Percentiles rank a stretch among this genome's conserved stretches.
Evolutionary conservation across 2,797 vertebrate genomes (phyloP).

Genomic region (Leuciscus waleckii): DNA sequence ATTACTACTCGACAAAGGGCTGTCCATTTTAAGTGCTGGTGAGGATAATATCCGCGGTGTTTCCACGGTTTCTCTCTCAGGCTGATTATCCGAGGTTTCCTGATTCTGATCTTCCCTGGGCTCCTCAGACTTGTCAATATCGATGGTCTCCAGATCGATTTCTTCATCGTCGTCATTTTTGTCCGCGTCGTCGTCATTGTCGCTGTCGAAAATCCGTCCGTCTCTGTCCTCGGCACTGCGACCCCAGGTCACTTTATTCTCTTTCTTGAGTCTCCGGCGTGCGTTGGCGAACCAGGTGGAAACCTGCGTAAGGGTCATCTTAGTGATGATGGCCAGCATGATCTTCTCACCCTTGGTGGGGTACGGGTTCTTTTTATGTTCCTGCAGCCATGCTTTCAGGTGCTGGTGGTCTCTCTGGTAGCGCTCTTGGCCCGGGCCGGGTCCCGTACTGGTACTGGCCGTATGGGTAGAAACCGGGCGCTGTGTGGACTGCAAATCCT

Average conservation of each 20-base stretch:
- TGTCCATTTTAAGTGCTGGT: conserved; percentile 76
- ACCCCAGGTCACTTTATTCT: conserved; percentile 96
- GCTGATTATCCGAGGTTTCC: conserved; percentile 76
- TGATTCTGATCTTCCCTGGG: conserved; percentile 84
- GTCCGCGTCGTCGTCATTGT: conserved; percentile 91
- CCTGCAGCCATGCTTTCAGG: conserved; percentile 97
- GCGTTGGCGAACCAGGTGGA: conserved; percentile 96
- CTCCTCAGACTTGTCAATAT: conserved; percentile 90
- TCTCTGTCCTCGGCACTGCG: conserved; percentile 95
- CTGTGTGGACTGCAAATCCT: conserved; percentile 90
- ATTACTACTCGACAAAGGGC: conserved; percentile 74
- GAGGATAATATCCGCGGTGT: conserved; percentile 80
- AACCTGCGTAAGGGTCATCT: conserved; percentile 95
- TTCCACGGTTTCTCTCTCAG: conserved; percentile 70
- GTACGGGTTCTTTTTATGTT: conserved; percentile 96
- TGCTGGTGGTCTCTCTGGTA: conserved; percentile 94
- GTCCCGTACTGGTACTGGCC: conserved; percentile 97
- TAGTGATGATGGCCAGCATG: conserved; percentile 94
- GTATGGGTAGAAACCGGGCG: conserved; percentile 94
- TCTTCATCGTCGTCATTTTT: conserved; percentile 97
- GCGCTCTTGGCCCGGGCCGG: conserved; percentile 93
- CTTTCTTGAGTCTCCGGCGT: conserved; percentile 90
- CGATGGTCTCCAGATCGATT: conserved; percentile 96
- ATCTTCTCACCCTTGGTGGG: conserved; percentile 96
- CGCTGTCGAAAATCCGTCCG: conserved; percentile 91